These are phyloP conservation scores for Periplaneta americana DNA, from an alignment of 1,140 invertebrate genomes.

Conservation along the genomic window DNA sequence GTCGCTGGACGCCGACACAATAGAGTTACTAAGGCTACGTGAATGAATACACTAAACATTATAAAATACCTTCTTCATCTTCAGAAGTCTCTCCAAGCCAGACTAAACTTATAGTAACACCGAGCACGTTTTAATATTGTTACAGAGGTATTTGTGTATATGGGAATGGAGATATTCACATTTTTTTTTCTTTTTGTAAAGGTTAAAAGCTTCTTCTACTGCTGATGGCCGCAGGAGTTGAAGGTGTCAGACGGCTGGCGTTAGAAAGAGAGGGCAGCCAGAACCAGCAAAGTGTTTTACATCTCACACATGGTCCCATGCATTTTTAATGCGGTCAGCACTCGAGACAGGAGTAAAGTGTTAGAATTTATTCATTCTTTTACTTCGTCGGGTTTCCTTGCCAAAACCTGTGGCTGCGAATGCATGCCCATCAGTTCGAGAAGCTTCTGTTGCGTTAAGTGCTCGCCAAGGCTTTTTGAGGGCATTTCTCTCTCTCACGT, in stretches of 20 bases:
- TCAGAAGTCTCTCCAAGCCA: neutral
- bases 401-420: too few species aligned
- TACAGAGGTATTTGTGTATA: neutral
- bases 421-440: too few species aligned
- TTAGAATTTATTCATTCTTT: neutral
- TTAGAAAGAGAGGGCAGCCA: neutral
- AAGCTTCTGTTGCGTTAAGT: too few species aligned
- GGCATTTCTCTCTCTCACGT: too few species aligned
- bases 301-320: neutral
- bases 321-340: neutral
- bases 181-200: too few species aligned
- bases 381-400: neutral
- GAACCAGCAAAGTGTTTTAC: neutral
- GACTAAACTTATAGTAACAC: neutral
- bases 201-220: neutral
- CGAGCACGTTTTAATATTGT: neutral
- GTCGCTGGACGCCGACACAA: neutral
- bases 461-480: too few species aligned
- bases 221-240: neutral
- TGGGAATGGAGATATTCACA: neutral
- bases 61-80: neutral
- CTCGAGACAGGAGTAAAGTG: neutral
- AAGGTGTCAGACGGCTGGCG: neutral
- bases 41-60: neutral
- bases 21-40: neutral